phyloP scores from a whole-genome alignment of 2,888 invertebrate genomes.

The Apodemia hepburni region DNA sequence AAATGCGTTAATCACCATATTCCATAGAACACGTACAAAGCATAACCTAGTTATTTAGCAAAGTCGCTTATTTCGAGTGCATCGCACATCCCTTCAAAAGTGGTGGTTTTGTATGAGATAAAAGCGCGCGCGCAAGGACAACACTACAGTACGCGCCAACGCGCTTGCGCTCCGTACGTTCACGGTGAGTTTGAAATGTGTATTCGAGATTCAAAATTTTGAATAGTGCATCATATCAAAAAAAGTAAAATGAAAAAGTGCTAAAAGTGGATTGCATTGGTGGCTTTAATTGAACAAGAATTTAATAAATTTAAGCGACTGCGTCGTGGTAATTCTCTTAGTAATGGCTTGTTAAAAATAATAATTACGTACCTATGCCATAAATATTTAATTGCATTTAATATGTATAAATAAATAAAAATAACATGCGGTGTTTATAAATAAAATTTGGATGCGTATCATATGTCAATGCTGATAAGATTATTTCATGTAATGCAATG shows the following conservation, averaged over 20 bases:
- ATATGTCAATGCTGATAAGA: too few relatives aligned
- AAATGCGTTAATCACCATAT: constrained; percentile 32
- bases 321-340: too few relatives aligned
- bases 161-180: constrained; percentile 62
- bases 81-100: constrained; percentile 43
- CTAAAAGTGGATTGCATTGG: constrained; percentile 10
- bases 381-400: too few relatives aligned
- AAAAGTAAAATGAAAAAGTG: constrained; percentile 22
- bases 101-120: constrained; percentile 58
- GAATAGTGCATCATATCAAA: constrained; percentile 20
- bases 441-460: too few relatives aligned
- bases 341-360: too few relatives aligned
- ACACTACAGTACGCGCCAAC: constrained; percentile 57
- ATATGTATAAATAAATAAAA: too few relatives aligned
- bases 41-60: constrained; percentile 38
- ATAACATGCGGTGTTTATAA: too few relatives aligned
- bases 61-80: constrained; percentile 36
- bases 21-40: constrained; percentile 32
- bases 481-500: too few relatives aligned
- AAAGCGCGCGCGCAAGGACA: constrained; percentile 46
- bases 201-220: constrained; percentile 20
- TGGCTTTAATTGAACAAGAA: not conserved
- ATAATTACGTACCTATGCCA: too few relatives aligned
- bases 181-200: constrained; percentile 51
- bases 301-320: too few relatives aligned